Conservation (phyloP, 2,888 invertebrate species). For the Sialis lutaria region DNA sequence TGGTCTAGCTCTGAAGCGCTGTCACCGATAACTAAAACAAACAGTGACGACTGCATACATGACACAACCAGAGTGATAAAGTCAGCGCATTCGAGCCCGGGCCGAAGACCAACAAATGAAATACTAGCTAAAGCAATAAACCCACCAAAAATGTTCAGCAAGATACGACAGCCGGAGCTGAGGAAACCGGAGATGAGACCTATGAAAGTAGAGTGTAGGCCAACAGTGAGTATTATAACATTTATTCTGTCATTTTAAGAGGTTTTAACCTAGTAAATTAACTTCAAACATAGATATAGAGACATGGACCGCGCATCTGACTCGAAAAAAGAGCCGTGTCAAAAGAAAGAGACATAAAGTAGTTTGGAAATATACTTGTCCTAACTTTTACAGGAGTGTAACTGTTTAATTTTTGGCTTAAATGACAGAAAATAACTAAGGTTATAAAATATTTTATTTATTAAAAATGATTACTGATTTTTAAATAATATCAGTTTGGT, state of each 20-base stretch:
- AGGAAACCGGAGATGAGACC: slow-evolving; percentile 1
- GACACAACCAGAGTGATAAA: background rate
- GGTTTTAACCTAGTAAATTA: background rate
- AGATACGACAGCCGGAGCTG: background rate
- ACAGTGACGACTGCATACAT: background rate
- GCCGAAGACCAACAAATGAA: background rate
- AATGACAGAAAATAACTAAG: too few species aligned
- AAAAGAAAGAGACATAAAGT: too few species aligned
- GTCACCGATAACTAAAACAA: background rate
- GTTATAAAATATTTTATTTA: too few species aligned
- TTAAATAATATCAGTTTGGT: too few species aligned
- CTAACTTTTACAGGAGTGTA: too few species aligned
- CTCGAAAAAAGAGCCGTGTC: too few species aligned
- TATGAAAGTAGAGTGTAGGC: background rate
- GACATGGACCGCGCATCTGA: too few species aligned
- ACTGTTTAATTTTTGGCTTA: too few species aligned
- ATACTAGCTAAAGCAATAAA: background rate
- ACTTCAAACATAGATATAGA: too few species aligned
- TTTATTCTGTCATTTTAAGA: background rate
- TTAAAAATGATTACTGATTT: too few species aligned
- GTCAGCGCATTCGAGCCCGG: background rate
- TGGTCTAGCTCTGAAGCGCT: slow-evolving; percentile 3
- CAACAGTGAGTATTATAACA: slow-evolving; percentile 3
- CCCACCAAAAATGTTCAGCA: background rate
- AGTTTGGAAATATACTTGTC: too few species aligned